A percentile compares a stretch with the other conserved stretches of the same genome.
These are phyloP conservation scores for Pammene aurita DNA, from an alignment of 2,888 invertebrate genomes.

Conservation along the genomic window DNA sequence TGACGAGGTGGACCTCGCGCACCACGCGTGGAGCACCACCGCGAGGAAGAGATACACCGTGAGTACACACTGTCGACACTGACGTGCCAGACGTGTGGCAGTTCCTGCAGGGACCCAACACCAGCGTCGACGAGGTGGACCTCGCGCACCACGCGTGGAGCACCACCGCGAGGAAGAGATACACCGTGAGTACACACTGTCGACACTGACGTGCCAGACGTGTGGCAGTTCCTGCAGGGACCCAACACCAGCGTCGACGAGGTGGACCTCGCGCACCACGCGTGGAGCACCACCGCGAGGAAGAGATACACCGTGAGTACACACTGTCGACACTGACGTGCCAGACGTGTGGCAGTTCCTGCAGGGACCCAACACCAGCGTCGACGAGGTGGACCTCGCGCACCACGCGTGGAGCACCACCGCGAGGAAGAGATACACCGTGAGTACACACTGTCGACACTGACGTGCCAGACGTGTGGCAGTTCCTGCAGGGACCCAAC, in stretches of 20 bases:
- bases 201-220: too few relatives aligned
- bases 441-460: conserved; percentile 50
- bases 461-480: not conserved
- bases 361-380: conserved; percentile 73
- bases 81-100: too few relatives aligned
- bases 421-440: conserved; percentile 64
- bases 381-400: conserved; percentile 64
- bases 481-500: conserved; percentile 61
- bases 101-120: too few relatives aligned
- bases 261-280: conserved; percentile 53
- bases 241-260: conserved; percentile 69
- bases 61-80: conserved; percentile 46
- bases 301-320: conserved; percentile 66
- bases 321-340: too few relatives aligned
- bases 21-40: conserved; percentile 55
- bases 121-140: too few relatives aligned
- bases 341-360: conserved; percentile 83
- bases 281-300: conserved; percentile 59
- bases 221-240: conserved; percentile 82
- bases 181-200: not conserved
- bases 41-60: conserved; percentile 66
- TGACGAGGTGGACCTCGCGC: conserved; percentile 64
- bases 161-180: too few relatives aligned
- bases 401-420: conserved; percentile 54
- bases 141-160: too few relatives aligned